Conservation (phyloP, 2,888 invertebrate species). For the Drosophila borealis region DNA sequence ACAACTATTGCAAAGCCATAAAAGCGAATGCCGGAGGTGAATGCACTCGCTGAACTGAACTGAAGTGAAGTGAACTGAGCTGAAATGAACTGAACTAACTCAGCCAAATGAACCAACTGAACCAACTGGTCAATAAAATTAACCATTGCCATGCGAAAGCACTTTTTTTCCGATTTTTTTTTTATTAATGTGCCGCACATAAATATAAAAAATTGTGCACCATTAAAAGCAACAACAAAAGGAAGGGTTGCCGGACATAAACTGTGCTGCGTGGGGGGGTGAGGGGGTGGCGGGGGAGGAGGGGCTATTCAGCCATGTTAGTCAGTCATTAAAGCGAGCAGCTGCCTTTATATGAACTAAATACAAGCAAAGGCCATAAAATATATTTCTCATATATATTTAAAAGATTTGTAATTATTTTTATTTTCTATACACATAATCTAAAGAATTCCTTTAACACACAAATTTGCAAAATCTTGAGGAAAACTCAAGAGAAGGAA, state of each 20-base stretch:
- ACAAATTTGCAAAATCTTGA: background rate
- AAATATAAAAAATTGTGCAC: constrained; percentile 52
- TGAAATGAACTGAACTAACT: constrained; percentile 13
- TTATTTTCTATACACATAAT: background rate
- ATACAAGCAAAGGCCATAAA: background rate
- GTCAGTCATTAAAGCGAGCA: constrained; percentile 30
- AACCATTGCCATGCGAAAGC: constrained; percentile 44
- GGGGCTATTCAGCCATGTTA: constrained; percentile 13
- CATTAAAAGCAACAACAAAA: constrained; percentile 31
- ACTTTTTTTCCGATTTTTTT: constrained; percentile 17
- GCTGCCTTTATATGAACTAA: constrained; percentile 1
- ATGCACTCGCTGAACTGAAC: constrained; percentile 25
- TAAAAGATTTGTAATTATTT: background rate
- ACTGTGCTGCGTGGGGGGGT: too few relatives aligned
- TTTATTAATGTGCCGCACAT: constrained; percentile 55
- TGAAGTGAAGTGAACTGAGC: constrained; percentile 13
- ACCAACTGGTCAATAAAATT: constrained; percentile 36
- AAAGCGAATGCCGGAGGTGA: constrained; percentile 34
- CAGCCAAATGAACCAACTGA: constrained; percentile 6
- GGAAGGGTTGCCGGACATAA: constrained; percentile 1
- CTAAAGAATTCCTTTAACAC: background rate
- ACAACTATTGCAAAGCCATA: constrained; percentile 47
- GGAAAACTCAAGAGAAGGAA: background rate
- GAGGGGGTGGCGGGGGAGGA: background rate
- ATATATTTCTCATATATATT: background rate